These are phyloP conservation scores for Heterochromis multidens DNA, from an alignment of 2,113 vertebrate genomes.

Conservation along the genomic window DNA sequence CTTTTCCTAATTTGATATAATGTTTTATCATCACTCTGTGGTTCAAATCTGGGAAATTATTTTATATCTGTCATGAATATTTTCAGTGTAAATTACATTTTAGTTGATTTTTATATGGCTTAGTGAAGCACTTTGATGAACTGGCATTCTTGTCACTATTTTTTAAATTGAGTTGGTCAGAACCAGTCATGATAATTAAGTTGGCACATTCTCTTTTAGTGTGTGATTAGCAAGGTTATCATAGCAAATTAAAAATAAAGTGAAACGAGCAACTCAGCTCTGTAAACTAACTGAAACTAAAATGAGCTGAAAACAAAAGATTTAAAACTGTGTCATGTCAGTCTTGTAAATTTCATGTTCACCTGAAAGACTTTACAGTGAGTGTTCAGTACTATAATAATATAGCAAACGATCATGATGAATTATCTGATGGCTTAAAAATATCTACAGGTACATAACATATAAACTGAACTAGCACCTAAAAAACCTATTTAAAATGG, in stretches of 20 bases:
- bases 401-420: background rate
- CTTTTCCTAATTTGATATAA: background rate
- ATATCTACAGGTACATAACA: background rate
- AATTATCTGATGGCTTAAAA: background rate
- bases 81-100: background rate
- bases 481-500: too few relatives aligned
- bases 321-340: background rate
- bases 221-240: fast-evolving
- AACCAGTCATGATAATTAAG: background rate
- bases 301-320: constrained; percentile 4
- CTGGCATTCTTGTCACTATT: background rate
- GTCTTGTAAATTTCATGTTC: background rate
- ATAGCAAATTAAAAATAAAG: background rate
- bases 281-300: background rate
- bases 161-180: too few relatives aligned
- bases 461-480: too few relatives aligned
- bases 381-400: background rate
- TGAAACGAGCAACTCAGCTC: background rate
- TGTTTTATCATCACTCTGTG: background rate
- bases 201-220: background rate
- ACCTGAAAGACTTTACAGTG: background rate
- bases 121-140: background rate
- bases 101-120: background rate
- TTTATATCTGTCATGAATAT: background rate
- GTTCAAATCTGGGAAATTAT: background rate